Percentiles rank a stretch among this genome's conserved stretches.
phyloP scores from a whole-genome alignment of 2,888 invertebrate genomes.

The Marronus borbonicus region DNA sequence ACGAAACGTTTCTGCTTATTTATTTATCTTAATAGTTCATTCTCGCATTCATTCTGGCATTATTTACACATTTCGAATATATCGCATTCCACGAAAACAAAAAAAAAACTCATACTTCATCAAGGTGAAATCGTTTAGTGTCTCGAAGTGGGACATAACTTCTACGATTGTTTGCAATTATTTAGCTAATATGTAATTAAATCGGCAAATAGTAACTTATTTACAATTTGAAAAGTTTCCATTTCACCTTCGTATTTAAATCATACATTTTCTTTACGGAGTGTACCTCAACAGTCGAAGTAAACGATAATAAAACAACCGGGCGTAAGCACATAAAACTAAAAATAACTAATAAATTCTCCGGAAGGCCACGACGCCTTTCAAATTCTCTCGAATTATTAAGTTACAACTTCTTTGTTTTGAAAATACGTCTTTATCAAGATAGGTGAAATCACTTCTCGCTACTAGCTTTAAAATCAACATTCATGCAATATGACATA shows the following conservation, averaged over 20 bases:
- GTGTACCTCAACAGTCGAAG: neutral
- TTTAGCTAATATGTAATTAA: neutral
- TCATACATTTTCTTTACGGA: constrained; percentile 2
- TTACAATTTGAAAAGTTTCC: too few species aligned
- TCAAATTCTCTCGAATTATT: constrained; percentile 22
- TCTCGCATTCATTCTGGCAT: too few species aligned
- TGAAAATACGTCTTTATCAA: neutral
- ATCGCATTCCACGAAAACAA: neutral
- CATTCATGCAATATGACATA: too few species aligned
- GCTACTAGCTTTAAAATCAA: neutral
- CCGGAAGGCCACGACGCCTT: constrained; percentile 20
- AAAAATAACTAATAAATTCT: constrained; percentile 26
- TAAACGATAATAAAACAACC: constrained; percentile 30
- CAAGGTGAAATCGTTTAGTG: neutral
- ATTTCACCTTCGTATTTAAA: neutral
- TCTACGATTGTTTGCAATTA: neutral
- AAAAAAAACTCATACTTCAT: neutral
- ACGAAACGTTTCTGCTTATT: neutral
- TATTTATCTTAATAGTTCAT: constrained; percentile 23
- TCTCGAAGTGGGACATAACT: neutral
- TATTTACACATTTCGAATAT: constrained; percentile 27
- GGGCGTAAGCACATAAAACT: constrained; percentile 17
- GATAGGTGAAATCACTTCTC: neutral
- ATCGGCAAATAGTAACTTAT: too few species aligned
- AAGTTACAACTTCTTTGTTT: neutral